Base-by-base conservation (phyloP, 2,888 invertebrate species). In the Hemaris fuciformis region DNA sequence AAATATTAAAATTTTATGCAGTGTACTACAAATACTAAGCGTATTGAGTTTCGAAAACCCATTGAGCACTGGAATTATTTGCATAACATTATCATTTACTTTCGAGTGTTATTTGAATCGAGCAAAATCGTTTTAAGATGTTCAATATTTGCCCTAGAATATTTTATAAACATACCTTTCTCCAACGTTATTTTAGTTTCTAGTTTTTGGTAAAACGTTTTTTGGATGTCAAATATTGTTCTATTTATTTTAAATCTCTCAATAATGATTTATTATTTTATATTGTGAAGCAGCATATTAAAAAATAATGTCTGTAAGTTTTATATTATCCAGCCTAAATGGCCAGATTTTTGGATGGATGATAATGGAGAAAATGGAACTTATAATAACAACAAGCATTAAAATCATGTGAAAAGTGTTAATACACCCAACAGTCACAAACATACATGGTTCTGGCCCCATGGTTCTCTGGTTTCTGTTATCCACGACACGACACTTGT, bases 1-100 rank as follows among this genome's bases (percentile, higher is more conserved):
- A 53, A 53, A 53, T 53, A 53, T 53, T 53, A 18, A 31, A 53
- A 59, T 31, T 53, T 53, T 53, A 53, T 53, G 31, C 53, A 53
- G 10, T 53, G 53, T 53, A 18, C 31, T 18, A 53, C 53, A 53
- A 53, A 31, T 31, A 53, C 15, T 53, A 27, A 53, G 8, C 31
- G 27, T 31, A 18, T 53, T 53, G 43, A 59, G 43, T 59, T 41
- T 59, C 27, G 13, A 43, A 59, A 59, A 43, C 20, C 25, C 43
- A 27, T 59, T 59, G 59, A 38, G 13, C 42, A 43, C 25, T 59
- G 31, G 53, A 31, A 53, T 31, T 53, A 53, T 53, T 53, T 53
- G 53, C 53, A 53, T 53, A 53, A n/a, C 18, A 53, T 53, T 53
- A 31, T 53, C 53, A 31, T 42, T 59, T 41, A 22, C 43, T 59